Evolutionary conservation across 1,140 invertebrate species (phyloP).

Genomic region (Anastrepha obliqua): DNA sequence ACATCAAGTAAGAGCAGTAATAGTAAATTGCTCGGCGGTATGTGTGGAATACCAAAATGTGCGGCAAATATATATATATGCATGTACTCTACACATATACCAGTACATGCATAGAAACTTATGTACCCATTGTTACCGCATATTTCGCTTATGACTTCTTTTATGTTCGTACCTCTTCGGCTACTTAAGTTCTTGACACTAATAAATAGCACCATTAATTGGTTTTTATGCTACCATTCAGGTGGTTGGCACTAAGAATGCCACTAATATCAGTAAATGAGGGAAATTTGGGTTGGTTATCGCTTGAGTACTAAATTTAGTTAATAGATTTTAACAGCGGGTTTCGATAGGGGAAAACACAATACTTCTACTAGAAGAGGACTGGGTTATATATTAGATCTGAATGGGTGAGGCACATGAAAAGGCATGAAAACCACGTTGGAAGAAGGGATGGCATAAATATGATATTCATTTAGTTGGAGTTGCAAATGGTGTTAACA

Average conservation of each 20-base stretch:
- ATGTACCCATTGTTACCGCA: no score
- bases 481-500: no score
- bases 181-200: background rate
- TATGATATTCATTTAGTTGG: no score
- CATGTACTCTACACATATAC: background rate
- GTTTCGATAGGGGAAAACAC: no score
- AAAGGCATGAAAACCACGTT: no score
- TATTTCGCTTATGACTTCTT: background rate
- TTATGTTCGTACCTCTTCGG: background rate
- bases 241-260: background rate
- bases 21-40: background rate
- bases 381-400: no score
- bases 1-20: background rate
- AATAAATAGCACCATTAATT: slow-evolving; percentile 1
- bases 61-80: background rate
- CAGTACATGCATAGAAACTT: background rate
- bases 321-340: no score
- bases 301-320: background rate
- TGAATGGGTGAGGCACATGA: no score
- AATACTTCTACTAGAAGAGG: no score
- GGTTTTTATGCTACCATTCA: background rate
- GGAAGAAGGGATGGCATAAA: no score
- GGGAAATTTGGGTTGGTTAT: background rate
- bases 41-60: no score
- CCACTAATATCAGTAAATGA: background rate